Conservation (phyloP, 2,113 vertebrate species). For the Cephalophus harveyi region DNA sequence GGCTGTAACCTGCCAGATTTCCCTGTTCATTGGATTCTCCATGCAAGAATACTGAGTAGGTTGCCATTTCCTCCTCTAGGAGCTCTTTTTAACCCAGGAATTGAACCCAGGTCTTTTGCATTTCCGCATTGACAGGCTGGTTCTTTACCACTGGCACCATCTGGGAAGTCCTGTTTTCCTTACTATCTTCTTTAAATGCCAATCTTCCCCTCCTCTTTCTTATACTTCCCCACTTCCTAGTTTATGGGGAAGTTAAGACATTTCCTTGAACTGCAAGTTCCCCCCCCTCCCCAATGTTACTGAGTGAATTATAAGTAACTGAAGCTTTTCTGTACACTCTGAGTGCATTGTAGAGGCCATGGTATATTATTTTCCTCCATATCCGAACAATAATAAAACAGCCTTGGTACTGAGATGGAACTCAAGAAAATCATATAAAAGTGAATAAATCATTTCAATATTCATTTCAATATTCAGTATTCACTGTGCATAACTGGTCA, state of each 20-base stretch:
- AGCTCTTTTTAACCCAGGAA: background rate
- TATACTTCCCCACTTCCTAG: background rate
- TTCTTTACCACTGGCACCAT: background rate
- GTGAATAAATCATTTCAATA: background rate
- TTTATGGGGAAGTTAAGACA: background rate
- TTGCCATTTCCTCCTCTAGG: background rate
- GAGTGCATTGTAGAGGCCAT: background rate
- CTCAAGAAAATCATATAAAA: background rate
- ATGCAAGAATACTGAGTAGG: background rate
- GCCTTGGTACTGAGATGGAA: background rate
- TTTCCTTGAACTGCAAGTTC: background rate
- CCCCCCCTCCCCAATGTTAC: background rate
- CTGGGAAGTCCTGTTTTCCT: background rate
- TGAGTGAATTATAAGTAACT: background rate
- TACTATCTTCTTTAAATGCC: background rate
- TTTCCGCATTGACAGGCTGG: background rate
- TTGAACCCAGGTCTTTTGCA: background rate
- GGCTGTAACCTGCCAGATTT: background rate
- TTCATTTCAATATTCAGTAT: background rate
- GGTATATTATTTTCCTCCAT: background rate
- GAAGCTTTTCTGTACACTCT: background rate
- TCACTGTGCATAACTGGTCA: background rate
- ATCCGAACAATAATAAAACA: background rate
- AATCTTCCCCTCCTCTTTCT: background rate
- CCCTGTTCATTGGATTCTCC: background rate